Conservation (phyloP, 2,797 vertebrate species). For the Enteromius viviparus region DNA sequence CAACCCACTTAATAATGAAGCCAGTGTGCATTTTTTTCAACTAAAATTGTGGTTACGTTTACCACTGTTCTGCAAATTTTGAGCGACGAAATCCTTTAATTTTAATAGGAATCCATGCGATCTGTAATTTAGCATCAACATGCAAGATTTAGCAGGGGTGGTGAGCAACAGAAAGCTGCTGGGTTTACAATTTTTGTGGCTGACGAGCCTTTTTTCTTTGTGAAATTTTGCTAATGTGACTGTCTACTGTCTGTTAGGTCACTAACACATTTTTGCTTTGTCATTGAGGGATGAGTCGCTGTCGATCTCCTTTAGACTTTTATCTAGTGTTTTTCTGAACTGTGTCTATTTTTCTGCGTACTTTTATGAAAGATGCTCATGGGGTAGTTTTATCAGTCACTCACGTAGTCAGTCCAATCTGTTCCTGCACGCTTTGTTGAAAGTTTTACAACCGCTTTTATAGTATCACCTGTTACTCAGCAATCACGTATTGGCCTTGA, state of each 20-base stretch:
- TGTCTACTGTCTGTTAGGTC: neutral
- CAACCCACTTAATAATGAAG: slow-evolving; percentile 12
- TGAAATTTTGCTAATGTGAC: neutral
- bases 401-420: slow-evolving; percentile 7
- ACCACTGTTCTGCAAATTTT: neutral
- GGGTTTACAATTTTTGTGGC: neutral
- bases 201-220: neutral
- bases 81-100: neutral
- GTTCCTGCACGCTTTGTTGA: neutral
- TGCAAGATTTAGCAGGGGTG: neutral
- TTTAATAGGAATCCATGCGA: neutral
- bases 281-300: neutral
- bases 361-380: slow-evolving; percentile 1
- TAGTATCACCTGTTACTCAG: slow-evolving; percentile 50
- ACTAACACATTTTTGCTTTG: neutral
- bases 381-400: neutral
- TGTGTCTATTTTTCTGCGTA: neutral
- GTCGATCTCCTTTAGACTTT: neutral
- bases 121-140: neutral
- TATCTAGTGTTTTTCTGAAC: neutral
- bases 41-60: neutral
- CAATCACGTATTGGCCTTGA: slow-evolving; percentile 46
- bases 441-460: slow-evolving; percentile 31
- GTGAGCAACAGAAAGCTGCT: neutral
- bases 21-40: neutral